phyloP scores from a whole-genome alignment of 2,797 vertebrate species.

The Sardinella longiceps region DNA sequence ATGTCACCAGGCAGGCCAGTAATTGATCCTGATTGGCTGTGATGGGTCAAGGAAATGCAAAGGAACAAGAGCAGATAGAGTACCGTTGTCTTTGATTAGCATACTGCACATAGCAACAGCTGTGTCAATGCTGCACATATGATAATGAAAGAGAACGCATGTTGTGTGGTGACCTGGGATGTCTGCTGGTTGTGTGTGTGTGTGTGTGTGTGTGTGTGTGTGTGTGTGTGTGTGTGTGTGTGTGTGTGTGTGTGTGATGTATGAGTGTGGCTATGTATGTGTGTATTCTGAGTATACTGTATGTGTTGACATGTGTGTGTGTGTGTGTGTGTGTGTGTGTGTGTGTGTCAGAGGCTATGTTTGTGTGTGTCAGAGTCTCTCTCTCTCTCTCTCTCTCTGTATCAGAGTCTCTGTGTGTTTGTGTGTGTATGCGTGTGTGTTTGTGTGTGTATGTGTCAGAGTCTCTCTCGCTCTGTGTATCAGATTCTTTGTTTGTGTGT shows the following conservation, averaged over 20 bases:
- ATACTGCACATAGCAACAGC: neutral
- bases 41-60: neutral
- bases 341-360: neutral
- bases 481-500: too few species aligned
- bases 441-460: neutral
- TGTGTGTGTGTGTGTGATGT: neutral
- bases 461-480: too few species aligned
- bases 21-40: neutral
- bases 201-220: constrained; percentile 11
- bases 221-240: neutral
- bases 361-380: too few species aligned
- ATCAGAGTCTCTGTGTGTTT: neutral
- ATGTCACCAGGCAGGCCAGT: neutral
- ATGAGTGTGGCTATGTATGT: neutral
- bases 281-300: too few species aligned
- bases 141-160: neutral
- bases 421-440: neutral
- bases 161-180: too few species aligned
- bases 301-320: neutral
- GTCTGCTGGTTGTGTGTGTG: neutral
- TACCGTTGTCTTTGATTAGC: neutral
- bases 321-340: neutral
- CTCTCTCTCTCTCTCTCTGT: too few species aligned
- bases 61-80: too few species aligned
- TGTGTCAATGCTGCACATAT: neutral